Evolutionary conservation across 2,113 vertebrate species (phyloP), one percentile per base, ranked within the genome.

Genomic region (Syngnathoides biaculeatus): DNA sequence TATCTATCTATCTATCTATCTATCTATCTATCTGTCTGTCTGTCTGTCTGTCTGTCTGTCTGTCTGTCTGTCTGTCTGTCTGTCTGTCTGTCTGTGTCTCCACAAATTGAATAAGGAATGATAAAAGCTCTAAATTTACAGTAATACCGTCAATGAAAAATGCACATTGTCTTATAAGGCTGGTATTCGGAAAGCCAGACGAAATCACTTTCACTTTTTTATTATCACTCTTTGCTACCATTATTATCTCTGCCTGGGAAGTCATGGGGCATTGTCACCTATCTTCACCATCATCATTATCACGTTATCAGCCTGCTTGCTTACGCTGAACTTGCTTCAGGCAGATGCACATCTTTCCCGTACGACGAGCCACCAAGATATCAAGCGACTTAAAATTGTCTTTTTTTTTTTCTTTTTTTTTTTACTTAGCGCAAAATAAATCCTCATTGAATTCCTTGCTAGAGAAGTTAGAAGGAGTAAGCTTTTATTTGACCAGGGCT

Each of bases 221-320:
- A 26, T 62, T 43, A 62, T 45, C 39, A 17, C 24, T 62, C 40
- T 62, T 12, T 14, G 59, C 20, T 40, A 13, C 3, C n/a, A 2
- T 43, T 62, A 43, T 62, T 62, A 62, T 62, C 60, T 40, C 39
- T 38, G 60, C 39, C 60, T 43, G 40, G 39, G 60, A 62, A 42
- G 39, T 42, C 43, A 62, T 24, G 22, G 26, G 60, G 39, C 40
- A 26, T 62, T 62, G 60, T 43, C 40, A 26, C 39, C 60, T 43
- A 62, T 62, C 60, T 43, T 62, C 39, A 62, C 59, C 58, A 60
- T 62, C 59, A 42, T 43, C 59, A 62, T 62, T 62, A 62, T 62
- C 60, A 9, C 13, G 60, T 26, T 62, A 62, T 62, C 60, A 26
- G 60, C 22, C 60, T 26, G 40, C 13, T 42, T 14, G 60, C n/a